Conservation (phyloP, 1,140 invertebrate species). For the Aphis craccivora region DNA sequence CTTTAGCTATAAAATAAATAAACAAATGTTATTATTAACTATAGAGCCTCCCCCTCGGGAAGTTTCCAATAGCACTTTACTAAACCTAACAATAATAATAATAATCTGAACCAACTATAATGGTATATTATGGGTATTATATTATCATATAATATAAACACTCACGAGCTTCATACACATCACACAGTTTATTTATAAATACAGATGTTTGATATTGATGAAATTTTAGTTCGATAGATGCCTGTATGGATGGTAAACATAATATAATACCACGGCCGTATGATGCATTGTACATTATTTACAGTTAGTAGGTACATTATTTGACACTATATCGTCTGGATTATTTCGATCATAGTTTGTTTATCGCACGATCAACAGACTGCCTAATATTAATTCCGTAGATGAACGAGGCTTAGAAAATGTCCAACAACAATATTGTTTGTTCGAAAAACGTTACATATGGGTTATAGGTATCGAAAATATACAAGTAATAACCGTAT, state of each 20-base stretch:
- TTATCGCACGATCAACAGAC: slow-evolving; percentile 11
- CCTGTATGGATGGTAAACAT: neutral
- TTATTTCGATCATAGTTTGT: neutral
- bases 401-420: neutral
- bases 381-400: neutral
- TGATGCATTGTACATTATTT: neutral
- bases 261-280: neutral
- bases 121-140: neutral
- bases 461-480: neutral
- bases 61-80: neutral
- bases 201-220: neutral
- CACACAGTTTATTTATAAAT: neutral
- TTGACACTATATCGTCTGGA: neutral
- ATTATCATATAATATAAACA: neutral
- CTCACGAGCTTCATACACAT: no score
- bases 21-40: neutral
- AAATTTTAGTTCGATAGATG: neutral
- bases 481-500: neutral
- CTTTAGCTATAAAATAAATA: neutral
- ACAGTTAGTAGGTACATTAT: neutral
- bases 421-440: neutral
- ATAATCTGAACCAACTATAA: neutral
- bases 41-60: neutral
- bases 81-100: neutral
- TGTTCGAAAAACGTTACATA: neutral